A percentile compares a stretch with the other conserved stretches of the same genome.
phyloP scores from a whole-genome alignment of 2,113 vertebrate species.

The Sylvietta virens region DNA sequence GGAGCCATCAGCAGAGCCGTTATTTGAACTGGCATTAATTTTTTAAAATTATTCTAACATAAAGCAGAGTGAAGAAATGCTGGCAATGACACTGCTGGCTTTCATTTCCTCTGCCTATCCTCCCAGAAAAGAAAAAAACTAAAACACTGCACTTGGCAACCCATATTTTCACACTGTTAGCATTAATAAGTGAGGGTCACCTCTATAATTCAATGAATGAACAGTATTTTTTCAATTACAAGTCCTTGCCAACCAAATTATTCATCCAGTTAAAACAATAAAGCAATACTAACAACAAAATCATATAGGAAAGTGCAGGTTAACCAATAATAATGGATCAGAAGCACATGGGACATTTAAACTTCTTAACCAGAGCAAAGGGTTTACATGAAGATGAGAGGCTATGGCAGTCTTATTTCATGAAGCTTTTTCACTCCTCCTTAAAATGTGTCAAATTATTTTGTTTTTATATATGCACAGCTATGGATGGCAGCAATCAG shows the following conservation, averaged over 20 bases:
- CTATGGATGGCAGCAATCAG: neutral
- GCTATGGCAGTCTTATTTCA: neutral
- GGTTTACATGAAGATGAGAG: neutral
- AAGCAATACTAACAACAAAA: neutral
- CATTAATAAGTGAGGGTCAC: neutral
- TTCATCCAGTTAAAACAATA: neutral
- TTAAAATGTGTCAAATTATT: neutral
- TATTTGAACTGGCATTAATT: neutral
- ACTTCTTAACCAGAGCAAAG: neutral
- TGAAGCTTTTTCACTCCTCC: neutral
- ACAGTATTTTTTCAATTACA: neutral
- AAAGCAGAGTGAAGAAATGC: neutral
- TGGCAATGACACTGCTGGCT: accelerated
- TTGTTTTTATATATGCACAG: neutral
- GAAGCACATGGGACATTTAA: neutral
- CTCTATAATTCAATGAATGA: neutral
- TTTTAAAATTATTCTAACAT: accelerated
- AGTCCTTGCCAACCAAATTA: neutral
- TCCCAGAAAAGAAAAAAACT: neutral
- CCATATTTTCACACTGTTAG: neutral
- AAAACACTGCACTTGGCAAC: neutral
- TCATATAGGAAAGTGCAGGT: neutral
- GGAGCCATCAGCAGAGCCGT: neutral
- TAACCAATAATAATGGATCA: neutral
- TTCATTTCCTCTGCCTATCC: neutral